Conservation (phyloP, 2,888 invertebrate genomes). For the Meiosimyza platycephala region DNA sequence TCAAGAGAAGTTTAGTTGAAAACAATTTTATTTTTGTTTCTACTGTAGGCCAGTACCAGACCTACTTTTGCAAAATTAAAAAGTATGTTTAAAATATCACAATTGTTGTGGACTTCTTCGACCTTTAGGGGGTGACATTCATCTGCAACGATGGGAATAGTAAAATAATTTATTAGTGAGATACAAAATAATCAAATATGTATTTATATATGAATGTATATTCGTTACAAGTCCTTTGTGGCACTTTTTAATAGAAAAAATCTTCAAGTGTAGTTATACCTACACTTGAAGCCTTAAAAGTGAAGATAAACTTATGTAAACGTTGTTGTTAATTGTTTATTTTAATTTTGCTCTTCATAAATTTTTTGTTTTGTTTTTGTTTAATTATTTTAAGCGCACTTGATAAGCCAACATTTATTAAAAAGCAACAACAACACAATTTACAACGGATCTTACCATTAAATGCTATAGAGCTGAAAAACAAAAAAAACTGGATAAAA, state of each 20-base stretch:
- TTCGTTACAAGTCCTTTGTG: background rate
- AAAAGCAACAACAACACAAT: constrained; percentile 24
- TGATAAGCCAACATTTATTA: constrained; percentile 51
- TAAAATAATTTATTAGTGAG: constrained; percentile 1
- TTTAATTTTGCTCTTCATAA: constrained; percentile 44
- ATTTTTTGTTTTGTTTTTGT: constrained; percentile 50
- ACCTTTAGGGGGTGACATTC: too few species aligned
- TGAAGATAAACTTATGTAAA: too few species aligned
- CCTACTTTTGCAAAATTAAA: too few species aligned
- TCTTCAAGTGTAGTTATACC: too few species aligned
- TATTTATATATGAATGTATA: background rate
- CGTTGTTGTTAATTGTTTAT: constrained; percentile 22
- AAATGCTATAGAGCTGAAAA: background rate
- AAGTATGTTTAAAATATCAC: too few species aligned
- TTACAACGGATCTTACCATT: background rate
- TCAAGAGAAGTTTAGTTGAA: too few species aligned
- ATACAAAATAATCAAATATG: background rate
- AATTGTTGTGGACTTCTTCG: too few species aligned
- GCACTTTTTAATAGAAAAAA: too few species aligned
- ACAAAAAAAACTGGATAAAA: background rate
- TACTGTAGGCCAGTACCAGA: too few species aligned
- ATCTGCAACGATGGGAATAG: too few species aligned
- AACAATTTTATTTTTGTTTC: too few species aligned
- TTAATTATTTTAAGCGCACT: constrained; percentile 63
- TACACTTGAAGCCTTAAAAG: too few species aligned